phyloP scores from a whole-genome alignment of 2,888 invertebrate genomes.

The Chelonus formosanus region DNA sequence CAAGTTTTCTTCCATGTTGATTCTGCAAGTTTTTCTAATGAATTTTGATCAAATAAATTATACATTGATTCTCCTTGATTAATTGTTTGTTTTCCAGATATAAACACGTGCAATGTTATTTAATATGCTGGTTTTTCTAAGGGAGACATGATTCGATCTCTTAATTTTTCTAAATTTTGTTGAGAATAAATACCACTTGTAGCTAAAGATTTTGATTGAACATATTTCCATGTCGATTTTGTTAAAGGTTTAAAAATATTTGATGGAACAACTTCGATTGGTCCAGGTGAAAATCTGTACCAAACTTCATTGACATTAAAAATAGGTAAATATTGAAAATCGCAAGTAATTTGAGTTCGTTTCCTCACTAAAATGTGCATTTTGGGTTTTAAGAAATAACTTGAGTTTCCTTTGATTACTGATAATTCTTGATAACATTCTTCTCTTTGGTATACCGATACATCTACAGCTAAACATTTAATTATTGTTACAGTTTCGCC shows the following conservation, averaged over 20 bases:
- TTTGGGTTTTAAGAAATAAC: conserved; percentile 39
- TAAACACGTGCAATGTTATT: conserved; percentile 31
- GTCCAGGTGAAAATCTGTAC: conserved; percentile 36
- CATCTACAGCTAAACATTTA: background rate
- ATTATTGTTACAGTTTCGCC: conserved; percentile 37
- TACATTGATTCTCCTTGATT: conserved; percentile 10
- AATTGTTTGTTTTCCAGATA: background rate
- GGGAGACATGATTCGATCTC: conserved; percentile 38
- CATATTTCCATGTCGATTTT: conserved; percentile 38
- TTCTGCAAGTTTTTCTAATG: conserved; percentile 24
- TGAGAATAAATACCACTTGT: conserved; percentile 38
- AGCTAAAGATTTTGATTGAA: conserved; percentile 31
- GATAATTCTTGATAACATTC: conserved; percentile 39
- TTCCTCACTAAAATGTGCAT: conserved; percentile 42
- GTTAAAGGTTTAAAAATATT: conserved; percentile 30
- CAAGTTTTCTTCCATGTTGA: conserved; percentile 30
- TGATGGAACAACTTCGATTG: conserved; percentile 26
- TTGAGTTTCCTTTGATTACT: conserved; percentile 13
- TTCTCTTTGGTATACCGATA: conserved; percentile 37
- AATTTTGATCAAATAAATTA: conserved; percentile 25
- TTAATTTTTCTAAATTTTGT: conserved; percentile 29
- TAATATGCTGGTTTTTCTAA: conserved; percentile 29
- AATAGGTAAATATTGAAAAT: conserved; percentile 31
- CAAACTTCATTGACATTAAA: conserved; percentile 26
- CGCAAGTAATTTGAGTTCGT: conserved; percentile 34